These are phyloP conservation scores for Argyresthia albistria DNA, from an alignment of 2,888 invertebrate genomes.

Conservation along the genomic window DNA sequence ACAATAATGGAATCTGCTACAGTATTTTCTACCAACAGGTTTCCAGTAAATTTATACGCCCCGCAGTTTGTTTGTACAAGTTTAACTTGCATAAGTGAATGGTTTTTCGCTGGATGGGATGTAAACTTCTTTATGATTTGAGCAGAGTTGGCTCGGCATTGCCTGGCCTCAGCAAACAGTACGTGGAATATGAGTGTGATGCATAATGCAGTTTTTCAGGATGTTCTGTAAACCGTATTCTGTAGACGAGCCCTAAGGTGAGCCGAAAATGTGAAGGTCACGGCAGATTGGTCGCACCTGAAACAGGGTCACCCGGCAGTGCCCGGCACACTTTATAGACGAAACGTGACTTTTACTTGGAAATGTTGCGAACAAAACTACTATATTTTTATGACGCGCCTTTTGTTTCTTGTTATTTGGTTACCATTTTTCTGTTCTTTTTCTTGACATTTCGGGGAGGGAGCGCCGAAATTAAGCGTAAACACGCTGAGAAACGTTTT, in stretches of 20 bases:
- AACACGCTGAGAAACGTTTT: background rate
- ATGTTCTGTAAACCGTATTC: too few relatives aligned
- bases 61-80: too few relatives aligned
- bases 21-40: too few relatives aligned
- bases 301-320: conserved; percentile 46
- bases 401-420: conserved; percentile 5
- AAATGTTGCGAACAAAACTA: conserved; percentile 29
- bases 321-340: conserved; percentile 45
- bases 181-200: too few relatives aligned
- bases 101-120: too few relatives aligned
- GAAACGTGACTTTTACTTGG: conserved; percentile 50
- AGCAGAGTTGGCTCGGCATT: too few relatives aligned
- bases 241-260: conserved; percentile 18
- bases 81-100: too few relatives aligned
- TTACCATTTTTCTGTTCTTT: conserved; percentile 14
- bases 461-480: background rate
- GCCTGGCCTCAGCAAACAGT: too few relatives aligned
- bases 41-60: too few relatives aligned
- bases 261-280: conserved; percentile 58
- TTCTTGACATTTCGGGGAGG: background rate
- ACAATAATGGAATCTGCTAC: too few relatives aligned
- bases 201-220: too few relatives aligned
- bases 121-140: too few relatives aligned
- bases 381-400: conserved; percentile 1
- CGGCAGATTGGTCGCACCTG: conserved; percentile 51